phyloP scores from a whole-genome alignment of 92 coral and sea anemone species.

The Pocillopora grandis region DNA sequence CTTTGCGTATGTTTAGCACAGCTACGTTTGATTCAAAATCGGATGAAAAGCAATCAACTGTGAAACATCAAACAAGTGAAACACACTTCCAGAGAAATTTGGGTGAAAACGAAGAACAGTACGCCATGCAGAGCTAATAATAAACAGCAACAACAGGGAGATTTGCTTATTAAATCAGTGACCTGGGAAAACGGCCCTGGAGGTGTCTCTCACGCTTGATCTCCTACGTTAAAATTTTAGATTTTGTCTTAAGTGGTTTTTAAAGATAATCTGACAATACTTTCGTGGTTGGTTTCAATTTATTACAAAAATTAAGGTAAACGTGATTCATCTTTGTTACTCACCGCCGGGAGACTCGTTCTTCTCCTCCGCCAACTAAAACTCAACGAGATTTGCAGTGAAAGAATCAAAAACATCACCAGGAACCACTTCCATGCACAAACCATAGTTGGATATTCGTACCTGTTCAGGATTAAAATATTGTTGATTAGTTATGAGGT shows the following conservation, averaged over 20 bases:
- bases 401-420: constrained; percentile 6
- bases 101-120: neutral
- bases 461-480: neutral
- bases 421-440: constrained; percentile 33
- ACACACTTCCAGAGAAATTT: neutral
- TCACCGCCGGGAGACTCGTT: neutral
- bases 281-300: neutral
- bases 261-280: neutral
- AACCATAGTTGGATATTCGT: constrained; percentile 1
- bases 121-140: neutral
- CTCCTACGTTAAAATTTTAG: neutral
- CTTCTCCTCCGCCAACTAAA: constrained; percentile 33
- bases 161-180: neutral
- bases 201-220: neutral
- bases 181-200: no score
- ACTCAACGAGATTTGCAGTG: constrained; percentile 13
- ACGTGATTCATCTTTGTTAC: neutral
- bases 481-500: neutral
- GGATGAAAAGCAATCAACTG: neutral
- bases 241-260: neutral
- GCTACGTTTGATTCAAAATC: neutral
- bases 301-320: neutral
- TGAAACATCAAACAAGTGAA: neutral
- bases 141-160: neutral
- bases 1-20: neutral